Percentiles rank a stretch among this genome's conserved stretches.
Evolutionary conservation across 2,888 invertebrate genomes (phyloP).

Genomic region (Ectropis crepuscularia): DNA sequence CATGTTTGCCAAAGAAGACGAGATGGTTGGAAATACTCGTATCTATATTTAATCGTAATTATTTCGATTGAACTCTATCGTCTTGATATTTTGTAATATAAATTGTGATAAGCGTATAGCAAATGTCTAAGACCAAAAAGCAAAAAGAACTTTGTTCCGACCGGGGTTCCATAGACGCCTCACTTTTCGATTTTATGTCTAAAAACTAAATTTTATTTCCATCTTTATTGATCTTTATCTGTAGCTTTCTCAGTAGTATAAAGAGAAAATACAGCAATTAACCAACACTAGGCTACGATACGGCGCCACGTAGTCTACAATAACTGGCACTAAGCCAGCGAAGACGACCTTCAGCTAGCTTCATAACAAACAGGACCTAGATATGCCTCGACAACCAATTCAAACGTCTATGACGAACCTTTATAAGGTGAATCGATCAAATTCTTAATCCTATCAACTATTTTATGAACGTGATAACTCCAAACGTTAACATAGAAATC

Average conservation of each 20-base stretch:
- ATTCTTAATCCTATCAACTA: neutral
- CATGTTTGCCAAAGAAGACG: neutral
- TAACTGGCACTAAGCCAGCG: constrained; percentile 42
- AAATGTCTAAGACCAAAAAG: too few relatives aligned
- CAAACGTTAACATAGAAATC: neutral
- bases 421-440: constrained; percentile 6
- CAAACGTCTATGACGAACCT: neutral
- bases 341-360: constrained; percentile 38
- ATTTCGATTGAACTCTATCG: neutral
- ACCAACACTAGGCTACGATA: constrained; percentile 43
- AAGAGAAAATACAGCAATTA: constrained; percentile 35
- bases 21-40: neutral
- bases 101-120: too few relatives aligned
- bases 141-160: too few relatives aligned
- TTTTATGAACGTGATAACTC: neutral
- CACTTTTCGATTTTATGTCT: too few relatives aligned
- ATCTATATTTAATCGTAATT: neutral
- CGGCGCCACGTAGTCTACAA: constrained; percentile 46
- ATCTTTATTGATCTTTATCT: too few relatives aligned
- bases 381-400: constrained; percentile 17
- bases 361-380: constrained; percentile 40
- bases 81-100: too few relatives aligned
- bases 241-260: constrained; percentile 22
- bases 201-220: too few relatives aligned
- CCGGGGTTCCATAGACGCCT: too few relatives aligned